phyloP scores from a whole-genome alignment of 2,888 invertebrate genomes.

The Stenodera caucasica region DNA sequence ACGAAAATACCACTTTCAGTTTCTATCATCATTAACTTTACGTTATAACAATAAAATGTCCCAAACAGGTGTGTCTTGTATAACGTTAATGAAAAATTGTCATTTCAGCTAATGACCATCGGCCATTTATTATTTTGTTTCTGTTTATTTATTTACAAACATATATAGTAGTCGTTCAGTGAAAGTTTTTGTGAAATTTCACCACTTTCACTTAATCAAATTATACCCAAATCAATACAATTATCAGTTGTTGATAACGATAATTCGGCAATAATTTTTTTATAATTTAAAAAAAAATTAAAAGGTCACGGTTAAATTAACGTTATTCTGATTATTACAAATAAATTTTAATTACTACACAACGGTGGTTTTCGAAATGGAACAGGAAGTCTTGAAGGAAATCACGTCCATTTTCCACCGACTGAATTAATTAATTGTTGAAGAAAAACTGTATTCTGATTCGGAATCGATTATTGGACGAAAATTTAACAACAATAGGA shows the following conservation, averaged over 20 bases:
- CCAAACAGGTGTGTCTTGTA: not conserved
- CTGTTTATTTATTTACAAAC: conserved; percentile 7
- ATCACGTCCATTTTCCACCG: conserved; percentile 21
- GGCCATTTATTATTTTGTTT: not conserved
- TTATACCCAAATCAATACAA: not conserved
- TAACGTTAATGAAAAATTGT: not conserved
- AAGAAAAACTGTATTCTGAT: not conserved
- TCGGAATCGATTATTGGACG: not conserved
- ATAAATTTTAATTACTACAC: no score
- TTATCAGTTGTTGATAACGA: no score
- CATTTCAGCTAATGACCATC: not conserved
- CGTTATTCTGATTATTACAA: no score
- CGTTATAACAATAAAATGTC: conserved; percentile 1
- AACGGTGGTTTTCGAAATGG: conserved; percentile 19
- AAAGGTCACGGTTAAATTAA: no score
- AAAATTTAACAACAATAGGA: not conserved
- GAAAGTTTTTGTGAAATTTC: conserved; percentile 33
- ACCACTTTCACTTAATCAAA: conserved; percentile 33
- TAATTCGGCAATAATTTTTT: no score
- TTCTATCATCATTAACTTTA: conserved; percentile 1
- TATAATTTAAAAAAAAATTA: no score
- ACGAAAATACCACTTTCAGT: not conserved
- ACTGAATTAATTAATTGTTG: not conserved
- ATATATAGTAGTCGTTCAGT: conserved; percentile 16
- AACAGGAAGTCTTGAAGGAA: conserved; percentile 24